Evolutionary conservation across 2,888 invertebrate genomes (phyloP).

Genomic region (Onchidella celtica): DNA sequence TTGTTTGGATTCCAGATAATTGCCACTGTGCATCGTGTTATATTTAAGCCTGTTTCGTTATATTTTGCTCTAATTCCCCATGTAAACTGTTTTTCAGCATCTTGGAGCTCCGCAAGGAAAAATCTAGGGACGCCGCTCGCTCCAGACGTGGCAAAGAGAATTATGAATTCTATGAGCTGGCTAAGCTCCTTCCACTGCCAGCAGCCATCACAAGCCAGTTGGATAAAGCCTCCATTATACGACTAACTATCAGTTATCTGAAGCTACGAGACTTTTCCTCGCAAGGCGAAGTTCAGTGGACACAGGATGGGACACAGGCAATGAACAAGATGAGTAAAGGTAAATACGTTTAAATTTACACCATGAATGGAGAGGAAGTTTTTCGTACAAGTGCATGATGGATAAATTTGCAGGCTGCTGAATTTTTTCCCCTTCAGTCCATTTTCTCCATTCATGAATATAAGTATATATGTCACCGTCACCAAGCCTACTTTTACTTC

Average conservation of each 20-base stretch:
- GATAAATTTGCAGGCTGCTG: no score
- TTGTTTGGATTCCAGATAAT: no score
- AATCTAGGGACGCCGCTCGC: conserved; percentile 98
- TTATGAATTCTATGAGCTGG: conserved; percentile 96
- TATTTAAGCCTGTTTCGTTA: no score
- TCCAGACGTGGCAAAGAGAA: conserved; percentile 97
- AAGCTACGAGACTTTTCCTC: conserved; percentile 97
- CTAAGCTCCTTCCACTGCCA: conserved; percentile 95
- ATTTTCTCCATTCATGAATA: no score
- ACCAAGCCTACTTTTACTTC: no score
- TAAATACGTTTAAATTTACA: conserved; percentile 43
- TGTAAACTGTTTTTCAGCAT: conserved; percentile 65
- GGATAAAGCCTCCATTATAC: conserved; percentile 97
- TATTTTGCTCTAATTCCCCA: no score
- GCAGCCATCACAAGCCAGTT: conserved; percentile 96
- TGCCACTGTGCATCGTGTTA: no score
- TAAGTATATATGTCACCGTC: no score
- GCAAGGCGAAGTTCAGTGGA: conserved; percentile 98
- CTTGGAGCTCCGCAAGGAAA: conserved; percentile 87
- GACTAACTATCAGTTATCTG: conserved; percentile 96
- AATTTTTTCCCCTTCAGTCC: no score
- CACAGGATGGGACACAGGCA: conserved; percentile 73
- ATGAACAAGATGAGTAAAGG: conserved; percentile 67
- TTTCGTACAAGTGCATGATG: no score
- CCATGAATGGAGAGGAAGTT: no score